Conservation (phyloP, 2,113 vertebrate species). For the Odocoileus hemionus region DNA sequence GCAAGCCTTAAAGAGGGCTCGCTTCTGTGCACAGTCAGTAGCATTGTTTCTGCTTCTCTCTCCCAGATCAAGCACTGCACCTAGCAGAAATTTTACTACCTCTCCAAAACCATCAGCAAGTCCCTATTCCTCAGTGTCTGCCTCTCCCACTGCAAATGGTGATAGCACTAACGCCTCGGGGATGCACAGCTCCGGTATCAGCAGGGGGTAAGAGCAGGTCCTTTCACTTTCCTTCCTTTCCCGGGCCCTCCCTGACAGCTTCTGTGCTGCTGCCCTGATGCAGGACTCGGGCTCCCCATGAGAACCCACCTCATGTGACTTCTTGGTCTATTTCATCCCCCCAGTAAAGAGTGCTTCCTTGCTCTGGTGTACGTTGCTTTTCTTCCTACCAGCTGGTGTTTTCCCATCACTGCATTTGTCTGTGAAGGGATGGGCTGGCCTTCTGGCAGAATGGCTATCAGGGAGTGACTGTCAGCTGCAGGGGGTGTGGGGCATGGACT, state of each 20-base stretch:
- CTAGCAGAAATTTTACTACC: conserved; percentile 95
- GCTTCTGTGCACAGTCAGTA: conserved; percentile 51
- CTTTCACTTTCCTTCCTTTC: conserved; percentile 57
- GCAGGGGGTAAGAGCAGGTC: conserved; percentile 86
- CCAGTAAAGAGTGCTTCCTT: neutral
- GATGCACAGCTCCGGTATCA: conserved; percentile 88
- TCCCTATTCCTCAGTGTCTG: conserved; percentile 89
- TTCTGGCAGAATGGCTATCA: neutral
- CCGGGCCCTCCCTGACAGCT: neutral
- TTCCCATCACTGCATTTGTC: neutral
- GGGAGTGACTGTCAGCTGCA: neutral
- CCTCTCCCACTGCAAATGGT: conserved; percentile 92
- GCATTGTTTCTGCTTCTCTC: conserved; percentile 77
- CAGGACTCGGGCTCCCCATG: neutral
- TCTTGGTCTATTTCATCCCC: neutral
- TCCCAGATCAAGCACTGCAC: conserved; percentile 90
- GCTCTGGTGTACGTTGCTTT: neutral
- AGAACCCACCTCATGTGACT: neutral
- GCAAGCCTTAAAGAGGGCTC: neutral
- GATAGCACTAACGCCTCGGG: conserved; percentile 91
- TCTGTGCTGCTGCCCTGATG: neutral
- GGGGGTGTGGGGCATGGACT: neutral
- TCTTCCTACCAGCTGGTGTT: neutral
- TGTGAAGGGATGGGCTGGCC: neutral
- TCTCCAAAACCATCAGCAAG: conserved; percentile 91